These are phyloP conservation scores for Cosmopolites sordidus DNA, from an alignment of 2,888 invertebrate species.

Conservation along the genomic window DNA sequence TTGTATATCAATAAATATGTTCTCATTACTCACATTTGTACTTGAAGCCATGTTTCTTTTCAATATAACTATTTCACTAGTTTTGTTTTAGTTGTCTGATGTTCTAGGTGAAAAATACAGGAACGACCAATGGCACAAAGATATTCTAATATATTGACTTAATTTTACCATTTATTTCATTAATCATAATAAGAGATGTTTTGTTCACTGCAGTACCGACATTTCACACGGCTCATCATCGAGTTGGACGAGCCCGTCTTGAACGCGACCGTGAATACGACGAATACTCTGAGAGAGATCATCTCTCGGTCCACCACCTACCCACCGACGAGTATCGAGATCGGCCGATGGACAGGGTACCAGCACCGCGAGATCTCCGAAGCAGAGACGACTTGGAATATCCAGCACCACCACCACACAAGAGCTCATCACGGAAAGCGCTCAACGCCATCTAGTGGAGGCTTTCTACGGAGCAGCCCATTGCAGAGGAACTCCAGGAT, in stretches of 20 bases:
- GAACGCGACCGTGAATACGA: constrained; percentile 53
- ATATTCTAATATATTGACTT: no score
- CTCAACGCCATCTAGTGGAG: constrained; percentile 70
- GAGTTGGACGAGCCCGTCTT: constrained; percentile 51
- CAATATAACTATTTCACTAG: no score
- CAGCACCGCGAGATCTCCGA: constrained; percentile 41
- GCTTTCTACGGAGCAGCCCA: constrained; percentile 51
- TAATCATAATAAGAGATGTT: not conserved
- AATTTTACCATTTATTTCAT: no score
- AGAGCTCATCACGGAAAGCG: constrained; percentile 64
- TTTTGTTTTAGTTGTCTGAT: no score
- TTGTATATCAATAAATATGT: no score
- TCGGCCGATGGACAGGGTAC: constrained; percentile 38
- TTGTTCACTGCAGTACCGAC: constrained; percentile 42
- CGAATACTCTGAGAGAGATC: constrained; percentile 48
- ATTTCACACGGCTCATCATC: constrained; percentile 48
- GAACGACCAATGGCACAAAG: no score
- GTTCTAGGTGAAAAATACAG: no score
- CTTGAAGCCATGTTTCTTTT: no score
- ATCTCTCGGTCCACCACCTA: constrained; percentile 39
- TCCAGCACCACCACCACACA: constrained; percentile 44
- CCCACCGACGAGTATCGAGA: constrained; percentile 44
- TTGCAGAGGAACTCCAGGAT: constrained; percentile 49
- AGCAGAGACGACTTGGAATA: constrained; percentile 45
- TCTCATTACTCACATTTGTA: no score